Base-by-base conservation (phyloP, 2,888 invertebrate genomes). In the Pandemis corylana region DNA sequence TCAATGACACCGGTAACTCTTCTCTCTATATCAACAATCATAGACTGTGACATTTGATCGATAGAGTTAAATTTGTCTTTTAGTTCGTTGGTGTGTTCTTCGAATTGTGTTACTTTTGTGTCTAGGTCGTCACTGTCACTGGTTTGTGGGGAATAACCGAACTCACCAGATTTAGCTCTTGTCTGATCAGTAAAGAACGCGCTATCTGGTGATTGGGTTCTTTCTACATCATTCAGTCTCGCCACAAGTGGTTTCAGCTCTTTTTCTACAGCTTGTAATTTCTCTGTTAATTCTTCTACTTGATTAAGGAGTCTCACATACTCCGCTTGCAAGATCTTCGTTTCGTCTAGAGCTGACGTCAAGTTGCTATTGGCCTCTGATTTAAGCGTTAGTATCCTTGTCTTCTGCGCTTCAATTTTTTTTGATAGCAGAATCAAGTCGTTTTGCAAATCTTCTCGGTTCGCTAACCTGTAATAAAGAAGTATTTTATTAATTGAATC, bases 371-470 rank as follows among this genome's bases (percentile, higher is more conserved):
- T 94, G 7, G 96, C 95, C 87, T 97, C 97, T 5, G 95, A 95
- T 82, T 97, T 96, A 7, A 97, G 89, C 49, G 96, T 96, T 70
- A 95, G 93, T 78, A 97, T 94, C 81, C 96, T 95, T 7, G 93
- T 90, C 85, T 96, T 96, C 83, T 97, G 95, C 10, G 95, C 92
- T 76, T 97, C 96, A 7, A 97, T 96, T 85, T 96, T 96, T 80
- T 95, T 95, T 0, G 95, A 90, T 36, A 97, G 91, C 41, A 96
- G 95, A n/a, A 96, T 93, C 72, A 96, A 95, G 82, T 97, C 97
- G 83, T 97, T 96, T 85, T 97, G 97, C 6, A 98, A 88, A 86
- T 98, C 98, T 91, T 98, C 98, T 77, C 97, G 95, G 79, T 97
- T 97, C 1, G 98, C 97, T 82, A 98, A 95, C 90, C 95, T 95